Percentiles rank a stretch among this genome's conserved stretches.
These are phyloP conservation scores for Sylvilagus floridanus DNA, from an alignment of 2,797 vertebrate genomes.

Conservation along the genomic window DNA sequence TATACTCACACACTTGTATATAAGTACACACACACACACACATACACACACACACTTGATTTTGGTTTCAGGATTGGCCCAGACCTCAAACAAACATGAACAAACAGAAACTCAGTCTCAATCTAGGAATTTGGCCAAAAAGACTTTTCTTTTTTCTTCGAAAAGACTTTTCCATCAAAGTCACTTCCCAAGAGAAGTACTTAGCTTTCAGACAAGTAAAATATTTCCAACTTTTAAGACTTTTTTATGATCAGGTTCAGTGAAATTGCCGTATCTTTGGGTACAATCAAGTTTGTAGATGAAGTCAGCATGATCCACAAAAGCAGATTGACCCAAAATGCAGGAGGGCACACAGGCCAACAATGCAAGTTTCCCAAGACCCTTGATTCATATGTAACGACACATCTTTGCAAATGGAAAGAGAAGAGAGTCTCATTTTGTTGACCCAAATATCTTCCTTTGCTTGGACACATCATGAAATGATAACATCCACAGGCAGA, in stretches of 20 bases:
- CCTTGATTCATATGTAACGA: not conserved
- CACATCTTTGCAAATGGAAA: constrained; percentile 28
- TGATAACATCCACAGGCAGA: not conserved
- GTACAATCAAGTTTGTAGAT: not conserved
- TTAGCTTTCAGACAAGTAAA: constrained; percentile 16
- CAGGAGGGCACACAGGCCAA: not conserved
- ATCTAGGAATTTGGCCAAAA: not conserved
- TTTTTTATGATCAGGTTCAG: not conserved
- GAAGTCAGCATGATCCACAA: not conserved
- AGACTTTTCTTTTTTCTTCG: not conserved
- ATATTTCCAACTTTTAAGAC: not conserved
- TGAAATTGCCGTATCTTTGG: not conserved
- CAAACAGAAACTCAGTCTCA: not conserved
- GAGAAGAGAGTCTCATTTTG: constrained; percentile 17
- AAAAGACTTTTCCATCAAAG: not conserved
- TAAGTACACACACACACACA: not conserved
- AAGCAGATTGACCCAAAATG: not conserved
- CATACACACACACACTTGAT: not conserved
- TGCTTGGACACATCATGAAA: not conserved
- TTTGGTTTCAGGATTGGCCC: not conserved
- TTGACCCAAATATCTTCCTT: constrained; percentile 42
- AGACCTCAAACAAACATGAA: not conserved
- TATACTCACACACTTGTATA: not conserved
- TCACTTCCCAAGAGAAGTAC: not conserved
- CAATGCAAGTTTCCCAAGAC: not conserved